Percentiles rank a stretch among this genome's conserved stretches.
These are phyloP conservation scores for Campoletis raptor DNA, from an alignment of 2,888 invertebrate species.

Conservation along the genomic window DNA sequence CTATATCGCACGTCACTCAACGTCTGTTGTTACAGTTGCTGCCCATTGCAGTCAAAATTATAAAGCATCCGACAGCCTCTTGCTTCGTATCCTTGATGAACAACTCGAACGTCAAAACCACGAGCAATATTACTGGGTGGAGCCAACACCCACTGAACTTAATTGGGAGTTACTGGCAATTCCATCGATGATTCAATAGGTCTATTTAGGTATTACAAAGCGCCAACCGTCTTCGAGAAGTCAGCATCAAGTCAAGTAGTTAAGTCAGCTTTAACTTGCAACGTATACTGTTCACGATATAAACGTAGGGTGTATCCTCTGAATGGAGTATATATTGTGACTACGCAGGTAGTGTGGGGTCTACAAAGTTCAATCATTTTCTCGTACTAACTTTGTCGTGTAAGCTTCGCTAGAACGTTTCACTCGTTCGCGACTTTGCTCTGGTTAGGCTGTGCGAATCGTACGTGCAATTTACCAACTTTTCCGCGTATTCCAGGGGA, in stretches of 20 bases:
- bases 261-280: conserved; percentile 42
- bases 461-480: conserved; percentile 63
- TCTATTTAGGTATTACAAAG: conserved; percentile 35
- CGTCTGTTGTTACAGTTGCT: conserved; percentile 43
- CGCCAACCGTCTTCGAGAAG: conserved; percentile 24
- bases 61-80: conserved; percentile 26
- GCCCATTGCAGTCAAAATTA: conserved; percentile 34
- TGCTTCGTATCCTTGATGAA: conserved; percentile 28
- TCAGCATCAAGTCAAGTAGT: conserved; percentile 7
- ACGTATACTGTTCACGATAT: conserved; percentile 21
- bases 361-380: conserved; percentile 69
- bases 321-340: conserved; percentile 30
- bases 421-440: conserved; percentile 51
- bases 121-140: conserved; percentile 23
- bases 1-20: conserved; percentile 23
- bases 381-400: conserved; percentile 57
- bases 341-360: conserved; percentile 22
- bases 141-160: conserved; percentile 26
- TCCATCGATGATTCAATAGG: conserved; percentile 29
- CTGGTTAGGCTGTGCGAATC: conserved; percentile 41
- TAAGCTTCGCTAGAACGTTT: conserved; percentile 42
- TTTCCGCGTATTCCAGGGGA: conserved; percentile 45
- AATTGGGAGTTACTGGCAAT: conserved; percentile 41
- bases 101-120: conserved; percentile 38
- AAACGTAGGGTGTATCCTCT: conserved; percentile 49